Percentiles rank a stretch among this genome's conserved stretches.
Conservation (phyloP, 2,113 vertebrate species). For the Onychostruthus taczanowskii region DNA sequence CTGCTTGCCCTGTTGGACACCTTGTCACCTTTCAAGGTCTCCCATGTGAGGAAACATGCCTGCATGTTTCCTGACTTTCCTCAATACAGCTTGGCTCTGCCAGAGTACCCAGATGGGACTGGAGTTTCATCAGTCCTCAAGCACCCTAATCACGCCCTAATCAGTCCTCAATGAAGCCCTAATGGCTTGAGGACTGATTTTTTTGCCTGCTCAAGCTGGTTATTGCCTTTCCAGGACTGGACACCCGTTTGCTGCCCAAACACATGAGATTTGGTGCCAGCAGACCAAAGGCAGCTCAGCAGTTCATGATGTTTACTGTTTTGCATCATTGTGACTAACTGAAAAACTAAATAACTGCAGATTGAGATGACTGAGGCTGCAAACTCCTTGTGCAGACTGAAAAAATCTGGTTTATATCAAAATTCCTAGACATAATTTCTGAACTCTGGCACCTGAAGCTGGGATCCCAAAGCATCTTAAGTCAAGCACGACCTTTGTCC, state of each 20-base stretch:
- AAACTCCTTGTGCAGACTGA: background rate
- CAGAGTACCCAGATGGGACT: background rate
- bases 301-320: background rate
- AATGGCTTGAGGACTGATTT: background rate
- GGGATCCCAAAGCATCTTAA: background rate
- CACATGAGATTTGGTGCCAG: background rate
- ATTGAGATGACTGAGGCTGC: background rate
- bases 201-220: background rate
- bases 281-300: background rate
- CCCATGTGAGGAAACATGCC: no score
- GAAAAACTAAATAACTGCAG: background rate
- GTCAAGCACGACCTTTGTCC: background rate
- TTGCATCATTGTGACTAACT: background rate
- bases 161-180: background rate
- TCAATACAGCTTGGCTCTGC: background rate
- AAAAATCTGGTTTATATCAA: background rate
- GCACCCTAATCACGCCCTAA: no score
- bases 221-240: background rate
- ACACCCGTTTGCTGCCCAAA: background rate
- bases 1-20: fast-evolving
- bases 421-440: background rate
- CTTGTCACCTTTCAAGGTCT: background rate
- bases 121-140: background rate
- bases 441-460: background rate
- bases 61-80: background rate